These are phyloP conservation scores for Hypsibius dujardini DNA, from an alignment of 1,140 invertebrate species.

Conservation along the genomic window DNA sequence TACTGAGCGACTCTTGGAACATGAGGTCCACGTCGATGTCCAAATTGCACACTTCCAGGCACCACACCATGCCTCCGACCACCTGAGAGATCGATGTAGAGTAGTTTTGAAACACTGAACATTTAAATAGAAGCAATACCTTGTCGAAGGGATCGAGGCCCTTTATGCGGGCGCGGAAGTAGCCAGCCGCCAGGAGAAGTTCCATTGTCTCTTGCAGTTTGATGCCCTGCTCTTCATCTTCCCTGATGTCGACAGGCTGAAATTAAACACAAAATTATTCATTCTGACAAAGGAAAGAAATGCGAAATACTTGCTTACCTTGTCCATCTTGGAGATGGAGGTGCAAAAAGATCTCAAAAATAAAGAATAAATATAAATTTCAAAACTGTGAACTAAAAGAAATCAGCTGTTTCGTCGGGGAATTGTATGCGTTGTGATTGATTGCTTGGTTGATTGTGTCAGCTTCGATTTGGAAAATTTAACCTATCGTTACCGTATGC, in stretches of 20 bases:
- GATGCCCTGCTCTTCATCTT: slow-evolving; percentile 75
- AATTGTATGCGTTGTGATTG: no score
- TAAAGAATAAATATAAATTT: no score
- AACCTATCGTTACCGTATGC: no score
- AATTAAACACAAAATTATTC: no score
- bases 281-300: no score
- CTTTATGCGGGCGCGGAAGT: slow-evolving; percentile 81
- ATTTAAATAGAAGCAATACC: slow-evolving; percentile 35
- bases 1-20: slow-evolving; percentile 86
- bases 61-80: slow-evolving; percentile 90
- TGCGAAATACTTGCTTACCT: no score
- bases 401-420: no score
- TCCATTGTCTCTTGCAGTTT: slow-evolving; percentile 80
- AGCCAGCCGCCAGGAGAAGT: slow-evolving; percentile 73
- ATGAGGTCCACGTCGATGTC: slow-evolving; percentile 82
- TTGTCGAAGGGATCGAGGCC: slow-evolving; percentile 85
- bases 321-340: no score
- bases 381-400: no score
- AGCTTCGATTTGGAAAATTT: no score
- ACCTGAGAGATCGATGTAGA: slow-evolving; percentile 45
- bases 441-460: no score
- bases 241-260: slow-evolving; percentile 49
- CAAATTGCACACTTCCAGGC: slow-evolving; percentile 82
- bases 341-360: no score
- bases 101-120: slow-evolving; percentile 16